A percentile compares a stretch with the other conserved stretches of the same genome.
These are phyloP conservation scores for Nasonia giraulti DNA, from an alignment of 1,140 invertebrate species.

Conservation along the genomic window DNA sequence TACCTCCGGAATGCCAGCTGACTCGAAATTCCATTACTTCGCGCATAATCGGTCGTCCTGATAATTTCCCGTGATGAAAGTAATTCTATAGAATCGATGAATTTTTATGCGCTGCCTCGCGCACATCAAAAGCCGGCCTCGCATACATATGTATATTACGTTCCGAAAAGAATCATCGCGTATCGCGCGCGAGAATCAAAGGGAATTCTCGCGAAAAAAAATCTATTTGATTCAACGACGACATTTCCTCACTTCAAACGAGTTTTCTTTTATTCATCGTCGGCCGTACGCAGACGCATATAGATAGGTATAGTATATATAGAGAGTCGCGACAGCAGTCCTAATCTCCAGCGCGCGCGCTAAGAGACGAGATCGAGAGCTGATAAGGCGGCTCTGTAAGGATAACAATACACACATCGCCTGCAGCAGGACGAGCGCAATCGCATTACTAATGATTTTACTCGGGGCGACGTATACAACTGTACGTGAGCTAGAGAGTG, in stretches of 20 bases:
- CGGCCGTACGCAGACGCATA: background rate
- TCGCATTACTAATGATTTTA: conserved; percentile 72
- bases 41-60: too few species aligned
- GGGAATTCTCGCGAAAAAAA: background rate
- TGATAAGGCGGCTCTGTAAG: conserved; percentile 27
- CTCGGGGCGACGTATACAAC: conserved; percentile 56
- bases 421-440: conserved; percentile 52
- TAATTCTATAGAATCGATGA: too few species aligned
- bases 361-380: background rate
- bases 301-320: background rate
- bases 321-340: background rate
- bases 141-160: background rate
- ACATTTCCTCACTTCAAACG: conserved; percentile 31
- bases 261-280: conserved; percentile 48
- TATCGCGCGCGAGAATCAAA: background rate
- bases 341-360: background rate
- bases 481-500: conserved; percentile 28
- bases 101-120: too few species aligned
- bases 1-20: conserved; percentile 13
- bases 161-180: background rate
- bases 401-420: conserved; percentile 1
- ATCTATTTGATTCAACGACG: conserved; percentile 37
- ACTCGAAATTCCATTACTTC: background rate
- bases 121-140: background rate
- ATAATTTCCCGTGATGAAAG: too few species aligned